Percentiles rank a stretch among this genome's conserved stretches.
These are phyloP conservation scores for Sarcoramphus papa DNA, from an alignment of 2,797 vertebrate genomes.

Conservation along the genomic window DNA sequence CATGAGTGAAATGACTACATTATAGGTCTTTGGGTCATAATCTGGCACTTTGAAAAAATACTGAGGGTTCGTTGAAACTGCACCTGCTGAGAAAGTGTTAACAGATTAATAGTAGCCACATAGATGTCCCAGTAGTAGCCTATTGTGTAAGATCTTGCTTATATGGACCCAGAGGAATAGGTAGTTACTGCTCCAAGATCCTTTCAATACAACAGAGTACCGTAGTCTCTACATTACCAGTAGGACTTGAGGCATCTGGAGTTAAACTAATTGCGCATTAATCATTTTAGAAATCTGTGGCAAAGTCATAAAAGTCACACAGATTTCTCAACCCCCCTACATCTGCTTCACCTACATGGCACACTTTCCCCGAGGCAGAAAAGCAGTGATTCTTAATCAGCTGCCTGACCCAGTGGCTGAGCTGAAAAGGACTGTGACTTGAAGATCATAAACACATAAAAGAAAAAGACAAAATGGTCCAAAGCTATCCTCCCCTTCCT, in stretches of 20 bases:
- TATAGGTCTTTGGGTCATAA: not conserved
- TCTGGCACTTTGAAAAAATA: slow-evolving; percentile 65
- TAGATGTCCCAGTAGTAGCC: not conserved
- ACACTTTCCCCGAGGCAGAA: not conserved
- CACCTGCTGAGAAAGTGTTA: slow-evolving; percentile 33
- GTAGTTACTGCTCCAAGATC: not conserved
- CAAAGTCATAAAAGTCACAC: not conserved
- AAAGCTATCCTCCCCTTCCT: not conserved
- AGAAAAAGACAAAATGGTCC: not conserved
- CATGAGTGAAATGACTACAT: slow-evolving; percentile 67
- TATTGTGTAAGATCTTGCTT: not conserved
- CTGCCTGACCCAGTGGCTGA: not conserved
- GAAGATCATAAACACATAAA: not conserved
- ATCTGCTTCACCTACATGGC: not conserved
- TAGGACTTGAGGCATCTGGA: not conserved
- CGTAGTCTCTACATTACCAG: not conserved
- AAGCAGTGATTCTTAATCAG: not conserved
- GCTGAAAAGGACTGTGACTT: not conserved
- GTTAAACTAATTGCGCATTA: not conserved
- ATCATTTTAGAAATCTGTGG: not conserved
- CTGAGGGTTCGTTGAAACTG: not conserved
- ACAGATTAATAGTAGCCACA: not conserved
- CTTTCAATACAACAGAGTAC: not conserved
- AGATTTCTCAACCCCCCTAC: not conserved
- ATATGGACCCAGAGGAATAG: not conserved